phyloP scores from a whole-genome alignment of 2,888 invertebrate genomes.

The Melieria picta region DNA sequence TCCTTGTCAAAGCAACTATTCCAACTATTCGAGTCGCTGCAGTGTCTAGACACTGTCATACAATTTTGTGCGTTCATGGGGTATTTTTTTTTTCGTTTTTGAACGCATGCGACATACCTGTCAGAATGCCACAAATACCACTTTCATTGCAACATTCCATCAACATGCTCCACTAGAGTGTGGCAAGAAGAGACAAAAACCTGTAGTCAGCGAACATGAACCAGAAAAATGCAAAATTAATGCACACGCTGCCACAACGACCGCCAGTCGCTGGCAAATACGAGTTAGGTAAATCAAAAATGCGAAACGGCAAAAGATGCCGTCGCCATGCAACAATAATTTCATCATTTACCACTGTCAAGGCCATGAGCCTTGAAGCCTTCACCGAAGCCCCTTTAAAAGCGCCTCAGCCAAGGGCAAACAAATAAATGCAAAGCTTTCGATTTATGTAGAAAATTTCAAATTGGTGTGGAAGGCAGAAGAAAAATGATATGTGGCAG shows the following conservation, averaged over 20 bases:
- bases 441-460: constrained; percentile 4
- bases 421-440: constrained; percentile 20
- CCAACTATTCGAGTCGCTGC: no score
- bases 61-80: no score
- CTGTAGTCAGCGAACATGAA: constrained; percentile 27
- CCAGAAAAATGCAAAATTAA: constrained; percentile 34
- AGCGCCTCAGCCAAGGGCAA: background rate
- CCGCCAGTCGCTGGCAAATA: background rate
- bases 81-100: no score
- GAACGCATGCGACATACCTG: constrained; percentile 30
- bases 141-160: constrained; percentile 34
- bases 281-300: background rate
- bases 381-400: background rate
- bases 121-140: constrained; percentile 38
- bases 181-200: constrained; percentile 43
- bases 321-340: constrained; percentile 30
- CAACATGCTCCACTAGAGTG: constrained; percentile 45
- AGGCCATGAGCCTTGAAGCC: constrained; percentile 24
- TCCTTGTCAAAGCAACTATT: no score
- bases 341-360: constrained; percentile 40
- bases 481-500: no score
- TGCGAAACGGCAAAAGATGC: constrained; percentile 1
- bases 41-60: no score
- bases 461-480: no score
- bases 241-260: constrained; percentile 17